Base-by-base conservation (phyloP, 2,797 vertebrate species). In the Rallus crepitans region DNA sequence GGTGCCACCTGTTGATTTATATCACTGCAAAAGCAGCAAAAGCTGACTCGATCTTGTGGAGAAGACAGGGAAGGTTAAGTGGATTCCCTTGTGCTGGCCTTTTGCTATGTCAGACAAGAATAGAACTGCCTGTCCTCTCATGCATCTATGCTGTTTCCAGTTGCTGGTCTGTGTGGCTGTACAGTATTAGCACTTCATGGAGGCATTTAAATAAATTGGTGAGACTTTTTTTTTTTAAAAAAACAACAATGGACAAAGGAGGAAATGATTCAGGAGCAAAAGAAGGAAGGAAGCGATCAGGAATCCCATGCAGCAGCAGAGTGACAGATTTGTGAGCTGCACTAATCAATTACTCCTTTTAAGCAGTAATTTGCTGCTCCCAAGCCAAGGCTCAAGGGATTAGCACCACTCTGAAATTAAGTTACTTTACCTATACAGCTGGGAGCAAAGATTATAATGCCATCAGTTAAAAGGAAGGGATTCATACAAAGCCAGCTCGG, bases 331-430 rank as follows among this genome's bases (percentile, higher is more conserved):
- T 81, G 65, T 69, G 47, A 81, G 42, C 64, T 86, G 60, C 30
- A 66, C 47, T 81, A 33, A 60, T 45, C 63, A 73, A 82, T 24
- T 53, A 48, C 42, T 88, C 60, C 45, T 70, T 73, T 68, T 17
- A 68, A 73, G 17, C 33, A 87, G 59, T 31, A 87, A 86, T 81
- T 76, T 93, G 78, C 60, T 92, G 60, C 70, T 94, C 80, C 61
- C 85, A 75, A 83, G 40, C 31, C 48, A 75, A 61, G 30, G 42
- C 72, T 93, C 40, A 83, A 68, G 31, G 35, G 35, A 94, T 89
- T 63, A 87, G 50, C 55, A 79, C 19, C 63, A 70, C 69, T 75
- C 61, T 60, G 73, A 96, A 88, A 94, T 71, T 37, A 83, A 91
- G 69, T 94, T 72, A 68, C 24, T 78, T 83, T 39, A 93, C 69